Evolutionary conservation across 2,113 vertebrate genomes (phyloP).

Genomic region (Embiotoca jacksoni): DNA sequence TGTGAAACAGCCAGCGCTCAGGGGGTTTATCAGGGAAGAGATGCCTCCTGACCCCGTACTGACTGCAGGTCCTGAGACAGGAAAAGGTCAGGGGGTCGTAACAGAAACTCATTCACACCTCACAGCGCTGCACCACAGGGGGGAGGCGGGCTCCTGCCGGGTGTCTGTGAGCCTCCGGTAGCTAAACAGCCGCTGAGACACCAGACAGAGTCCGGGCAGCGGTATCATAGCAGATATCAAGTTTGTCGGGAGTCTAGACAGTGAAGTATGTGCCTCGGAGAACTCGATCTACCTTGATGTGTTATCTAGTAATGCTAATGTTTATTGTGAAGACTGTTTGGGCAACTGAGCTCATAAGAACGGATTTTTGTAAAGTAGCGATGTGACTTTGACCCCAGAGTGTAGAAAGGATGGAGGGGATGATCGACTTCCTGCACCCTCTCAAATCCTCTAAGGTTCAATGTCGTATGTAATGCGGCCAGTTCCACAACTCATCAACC

Average conservation of each 20-base stretch:
- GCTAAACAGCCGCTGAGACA: slow-evolving; percentile 49
- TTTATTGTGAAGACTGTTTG: slow-evolving; percentile 38
- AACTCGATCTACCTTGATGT: slow-evolving; percentile 55
- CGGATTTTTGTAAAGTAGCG: background rate
- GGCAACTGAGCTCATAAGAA: slow-evolving; percentile 10
- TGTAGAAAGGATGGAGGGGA: no score
- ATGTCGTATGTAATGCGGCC: no score
- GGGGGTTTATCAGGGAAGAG: slow-evolving; percentile 68
- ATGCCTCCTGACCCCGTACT: slow-evolving; percentile 62
- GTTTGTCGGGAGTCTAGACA: slow-evolving; percentile 74
- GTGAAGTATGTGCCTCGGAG: slow-evolving; percentile 64
- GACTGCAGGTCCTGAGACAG: slow-evolving; percentile 70
- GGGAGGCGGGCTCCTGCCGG: slow-evolving; percentile 36
- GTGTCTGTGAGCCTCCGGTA: slow-evolving; percentile 51
- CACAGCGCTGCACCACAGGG: slow-evolving; percentile 36
- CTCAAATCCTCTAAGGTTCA: no score
- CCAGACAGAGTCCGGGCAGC: slow-evolving; percentile 33
- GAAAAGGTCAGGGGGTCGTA: slow-evolving; percentile 75
- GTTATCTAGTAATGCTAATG: slow-evolving; percentile 61
- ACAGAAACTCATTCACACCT: slow-evolving; percentile 78
- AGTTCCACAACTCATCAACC: no score
- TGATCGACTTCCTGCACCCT: no score
- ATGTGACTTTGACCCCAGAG: no score
- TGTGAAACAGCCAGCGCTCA: slow-evolving; percentile 21
- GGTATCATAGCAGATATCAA: slow-evolving; percentile 68